Evolutionary conservation across 2,113 vertebrate genomes (phyloP).

Genomic region (Thalassoma bifasciatum): DNA sequence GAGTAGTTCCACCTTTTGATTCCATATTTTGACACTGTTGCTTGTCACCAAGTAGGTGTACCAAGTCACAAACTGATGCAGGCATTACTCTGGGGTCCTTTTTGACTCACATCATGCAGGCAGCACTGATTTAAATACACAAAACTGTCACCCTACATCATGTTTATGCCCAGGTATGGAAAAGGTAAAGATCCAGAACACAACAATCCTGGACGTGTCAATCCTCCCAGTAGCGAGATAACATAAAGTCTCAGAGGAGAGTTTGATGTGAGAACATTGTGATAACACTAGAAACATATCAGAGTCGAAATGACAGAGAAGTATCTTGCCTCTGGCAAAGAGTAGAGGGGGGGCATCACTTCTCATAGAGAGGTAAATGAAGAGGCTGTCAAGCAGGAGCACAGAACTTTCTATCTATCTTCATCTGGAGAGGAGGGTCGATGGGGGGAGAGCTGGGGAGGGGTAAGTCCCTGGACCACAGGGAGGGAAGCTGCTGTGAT

Average conservation of each 20-base stretch:
- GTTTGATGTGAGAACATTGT: slow-evolving; percentile 29
- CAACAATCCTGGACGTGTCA: not conserved
- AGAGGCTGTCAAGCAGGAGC: slow-evolving; percentile 54
- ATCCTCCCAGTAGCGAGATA: slow-evolving; percentile 3
- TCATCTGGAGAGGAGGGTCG: slow-evolving; percentile 16
- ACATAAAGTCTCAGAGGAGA: slow-evolving; percentile 29
- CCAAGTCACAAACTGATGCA: too few species aligned
- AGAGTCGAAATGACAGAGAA: slow-evolving; percentile 43
- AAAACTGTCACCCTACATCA: not conserved
- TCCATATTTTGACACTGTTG: too few species aligned
- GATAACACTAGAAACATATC: slow-evolving; percentile 32
- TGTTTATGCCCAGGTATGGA: not conserved
- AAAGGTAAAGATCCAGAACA: not conserved
- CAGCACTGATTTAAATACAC: not conserved
- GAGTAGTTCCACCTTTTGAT: too few species aligned
- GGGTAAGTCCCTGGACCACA: slow-evolving; percentile 40
- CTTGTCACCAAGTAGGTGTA: too few species aligned
- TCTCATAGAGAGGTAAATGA: slow-evolving; percentile 46
- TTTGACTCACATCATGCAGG: not conserved
- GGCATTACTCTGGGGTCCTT: too few species aligned
- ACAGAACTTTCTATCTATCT: slow-evolving; percentile 56
- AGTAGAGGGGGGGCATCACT: slow-evolving; percentile 35
- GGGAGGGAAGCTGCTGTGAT: slow-evolving; percentile 67
- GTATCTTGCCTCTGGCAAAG: slow-evolving; percentile 51
- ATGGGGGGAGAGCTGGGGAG: not conserved